Percentiles rank a stretch among this genome's conserved stretches.
phyloP scores from a whole-genome alignment of 2,888 invertebrate species.

The Cephus pulcher region DNA sequence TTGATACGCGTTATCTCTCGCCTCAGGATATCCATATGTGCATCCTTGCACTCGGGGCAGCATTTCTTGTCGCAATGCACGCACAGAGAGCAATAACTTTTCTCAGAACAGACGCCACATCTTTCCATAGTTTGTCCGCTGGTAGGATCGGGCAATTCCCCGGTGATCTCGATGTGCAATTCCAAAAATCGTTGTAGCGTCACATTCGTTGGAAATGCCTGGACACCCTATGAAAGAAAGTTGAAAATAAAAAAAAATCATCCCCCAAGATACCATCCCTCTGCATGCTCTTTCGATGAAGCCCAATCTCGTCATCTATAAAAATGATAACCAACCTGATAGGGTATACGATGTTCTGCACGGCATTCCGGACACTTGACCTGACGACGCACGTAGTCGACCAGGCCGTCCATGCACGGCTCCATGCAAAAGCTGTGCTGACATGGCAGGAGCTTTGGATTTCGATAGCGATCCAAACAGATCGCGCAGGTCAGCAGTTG shows the following conservation, averaged over 20 bases:
- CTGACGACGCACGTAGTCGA: slow-evolving; percentile 94
- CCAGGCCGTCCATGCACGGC: slow-evolving; percentile 97
- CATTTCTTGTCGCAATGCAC: slow-evolving; percentile 98
- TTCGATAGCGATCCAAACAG: slow-evolving; percentile 95
- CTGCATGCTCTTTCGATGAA: neutral
- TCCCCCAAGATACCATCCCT: neutral
- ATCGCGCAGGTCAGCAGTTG: slow-evolving; percentile 98
- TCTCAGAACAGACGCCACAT: slow-evolving; percentile 93
- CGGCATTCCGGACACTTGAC: slow-evolving; percentile 99
- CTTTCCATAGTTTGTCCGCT: slow-evolving; percentile 93
- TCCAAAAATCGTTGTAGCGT: slow-evolving; percentile 95
- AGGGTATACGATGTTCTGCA: slow-evolving; percentile 95
- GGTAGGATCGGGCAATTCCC: slow-evolving; percentile 90
- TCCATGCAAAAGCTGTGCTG: slow-evolving; percentile 99
- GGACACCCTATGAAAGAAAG: slow-evolving; percentile 68
- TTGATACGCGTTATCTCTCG: slow-evolving; percentile 91
- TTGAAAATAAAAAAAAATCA: neutral
- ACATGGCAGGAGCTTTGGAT: slow-evolving; percentile 98
- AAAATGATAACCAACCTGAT: slow-evolving; percentile 79
- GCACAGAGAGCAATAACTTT: slow-evolving; percentile 88
- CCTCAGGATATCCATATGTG: slow-evolving; percentile 95
- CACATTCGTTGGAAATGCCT: slow-evolving; percentile 95
- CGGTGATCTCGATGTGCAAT: slow-evolving; percentile 92
- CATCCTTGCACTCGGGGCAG: slow-evolving; percentile 95
- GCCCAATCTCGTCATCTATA: neutral